A percentile compares a stretch with the other conserved stretches of the same genome.
Evolutionary conservation across 92 coral and sea anemone genomes (phyloP).

Genomic region (Porites lobata): DNA sequence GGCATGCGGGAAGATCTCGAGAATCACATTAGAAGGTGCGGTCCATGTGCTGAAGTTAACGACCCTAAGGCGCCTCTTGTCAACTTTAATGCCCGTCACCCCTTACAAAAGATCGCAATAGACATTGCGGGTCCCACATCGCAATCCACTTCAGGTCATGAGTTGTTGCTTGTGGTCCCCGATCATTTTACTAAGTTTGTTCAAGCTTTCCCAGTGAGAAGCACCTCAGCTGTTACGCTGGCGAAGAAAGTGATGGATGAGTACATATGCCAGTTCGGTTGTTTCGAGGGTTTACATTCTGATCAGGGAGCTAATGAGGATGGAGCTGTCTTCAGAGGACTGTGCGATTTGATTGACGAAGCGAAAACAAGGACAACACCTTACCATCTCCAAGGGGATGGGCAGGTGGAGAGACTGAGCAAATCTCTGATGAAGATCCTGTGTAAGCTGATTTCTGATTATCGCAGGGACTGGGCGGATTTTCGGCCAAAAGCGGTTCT

Average conservation of each 20-base stretch:
- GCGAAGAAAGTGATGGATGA: constrained; percentile 55
- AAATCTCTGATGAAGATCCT: constrained; percentile 42
- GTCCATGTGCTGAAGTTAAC: constrained; percentile 57
- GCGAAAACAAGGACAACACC: constrained; percentile 42
- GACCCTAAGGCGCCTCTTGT: constrained; percentile 49
- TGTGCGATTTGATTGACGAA: constrained; percentile 43
- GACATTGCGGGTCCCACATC: constrained; percentile 58
- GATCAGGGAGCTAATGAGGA: constrained; percentile 44
- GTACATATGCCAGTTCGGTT: constrained; percentile 45
- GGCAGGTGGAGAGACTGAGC: constrained; percentile 49
- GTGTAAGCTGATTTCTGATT: constrained; percentile 42
- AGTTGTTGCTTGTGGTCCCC: constrained; percentile 67
- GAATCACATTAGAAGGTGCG: constrained; percentile 38
- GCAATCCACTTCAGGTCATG: constrained; percentile 41
- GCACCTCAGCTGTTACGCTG: neutral
- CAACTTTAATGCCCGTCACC: constrained; percentile 50
- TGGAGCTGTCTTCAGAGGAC: constrained; percentile 42
- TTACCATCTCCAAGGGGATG: constrained; percentile 45
- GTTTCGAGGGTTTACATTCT: constrained; percentile 43
- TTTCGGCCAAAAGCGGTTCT: constrained; percentile 37
- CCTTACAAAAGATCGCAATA: constrained; percentile 56
- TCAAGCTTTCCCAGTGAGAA: constrained; percentile 18
- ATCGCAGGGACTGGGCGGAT: constrained; percentile 46
- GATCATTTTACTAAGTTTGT: constrained; percentile 67
- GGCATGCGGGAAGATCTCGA: constrained; percentile 40